Evolutionary conservation across 2,797 vertebrate genomes (phyloP).

Genomic region (Gorsachius magnificus): DNA sequence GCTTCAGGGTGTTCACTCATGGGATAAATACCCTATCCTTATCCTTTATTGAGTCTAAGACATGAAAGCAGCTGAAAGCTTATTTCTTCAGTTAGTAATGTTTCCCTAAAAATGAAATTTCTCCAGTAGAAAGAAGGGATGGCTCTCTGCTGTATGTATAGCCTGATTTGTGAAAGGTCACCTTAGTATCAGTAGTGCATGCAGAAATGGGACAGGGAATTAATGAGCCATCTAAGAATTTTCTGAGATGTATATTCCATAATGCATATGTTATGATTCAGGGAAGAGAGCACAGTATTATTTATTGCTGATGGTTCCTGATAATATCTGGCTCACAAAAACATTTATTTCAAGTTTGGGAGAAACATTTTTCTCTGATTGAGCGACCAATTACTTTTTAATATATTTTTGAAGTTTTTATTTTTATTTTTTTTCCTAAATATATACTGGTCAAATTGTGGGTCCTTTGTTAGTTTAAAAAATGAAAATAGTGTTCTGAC

Average conservation of each 20-base stretch:
- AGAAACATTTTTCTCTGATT: neutral
- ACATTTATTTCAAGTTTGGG: neutral
- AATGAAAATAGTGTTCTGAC: neutral
- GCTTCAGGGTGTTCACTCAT: conserved; percentile 36
- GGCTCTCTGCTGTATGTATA: neutral
- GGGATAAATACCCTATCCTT: neutral
- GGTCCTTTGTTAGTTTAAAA: neutral
- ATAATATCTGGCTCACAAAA: neutral
- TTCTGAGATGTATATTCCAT: conserved; percentile 33
- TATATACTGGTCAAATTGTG: neutral
- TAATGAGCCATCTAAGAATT: conserved; percentile 53
- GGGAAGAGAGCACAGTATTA: conserved; percentile 1
- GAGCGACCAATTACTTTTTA: neutral
- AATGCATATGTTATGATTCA: conserved; percentile 34
- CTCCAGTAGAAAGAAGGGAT: neutral
- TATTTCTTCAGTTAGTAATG: conserved; percentile 26
- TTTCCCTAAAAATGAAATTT: conserved; percentile 39
- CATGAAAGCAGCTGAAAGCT: conserved; percentile 5
- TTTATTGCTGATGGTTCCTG: neutral
- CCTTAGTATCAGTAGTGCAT: conserved; percentile 21
- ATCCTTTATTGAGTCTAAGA: conserved; percentile 10
- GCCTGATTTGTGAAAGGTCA: conserved; percentile 60
- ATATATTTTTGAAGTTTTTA: neutral
- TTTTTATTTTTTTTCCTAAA: neutral
- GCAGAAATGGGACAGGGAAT: conserved; percentile 55